phyloP scores from a whole-genome alignment of 2,797 vertebrate species.

The Tokudaia tokunoshimensis region DNA sequence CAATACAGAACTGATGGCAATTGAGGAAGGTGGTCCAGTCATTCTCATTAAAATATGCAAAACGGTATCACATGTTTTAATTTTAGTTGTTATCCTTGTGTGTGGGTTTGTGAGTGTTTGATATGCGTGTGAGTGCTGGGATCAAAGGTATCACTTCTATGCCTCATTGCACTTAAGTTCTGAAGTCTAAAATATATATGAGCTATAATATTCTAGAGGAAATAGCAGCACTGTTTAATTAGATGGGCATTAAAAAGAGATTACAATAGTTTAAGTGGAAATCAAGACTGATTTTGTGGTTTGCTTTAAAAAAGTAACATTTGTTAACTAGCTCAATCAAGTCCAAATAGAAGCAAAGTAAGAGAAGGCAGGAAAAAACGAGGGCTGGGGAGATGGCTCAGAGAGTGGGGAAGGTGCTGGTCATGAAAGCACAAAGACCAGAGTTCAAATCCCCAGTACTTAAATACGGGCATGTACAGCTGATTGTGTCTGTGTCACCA shows the following conservation, averaged over 20 bases:
- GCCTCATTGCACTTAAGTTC: conserved; percentile 9
- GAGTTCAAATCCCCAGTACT: neutral
- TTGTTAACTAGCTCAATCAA: conserved; percentile 9
- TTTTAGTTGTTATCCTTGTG: neutral
- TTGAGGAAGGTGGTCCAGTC: neutral
- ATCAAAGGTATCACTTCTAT: neutral
- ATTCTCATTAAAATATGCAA: neutral
- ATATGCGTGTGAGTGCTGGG: neutral
- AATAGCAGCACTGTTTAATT: conserved; percentile 51
- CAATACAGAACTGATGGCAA: neutral
- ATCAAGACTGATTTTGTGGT: neutral
- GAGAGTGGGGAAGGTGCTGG: neutral
- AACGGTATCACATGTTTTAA: neutral
- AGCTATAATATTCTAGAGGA: conserved; percentile 4
- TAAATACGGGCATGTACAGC: neutral
- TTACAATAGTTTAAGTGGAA: conserved; percentile 25
- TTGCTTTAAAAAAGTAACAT: conserved; percentile 26
- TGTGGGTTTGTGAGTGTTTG: neutral
- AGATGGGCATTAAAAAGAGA: conserved; percentile 45
- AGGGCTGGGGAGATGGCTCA: neutral
- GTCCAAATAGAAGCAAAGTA: conserved; percentile 12
- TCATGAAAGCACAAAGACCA: neutral
- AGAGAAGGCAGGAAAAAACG: neutral
- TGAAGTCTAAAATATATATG: neutral
- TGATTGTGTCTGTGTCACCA: neutral